phyloP scores from a whole-genome alignment of 1,140 invertebrate genomes.

The Drosophila asahinai region DNA sequence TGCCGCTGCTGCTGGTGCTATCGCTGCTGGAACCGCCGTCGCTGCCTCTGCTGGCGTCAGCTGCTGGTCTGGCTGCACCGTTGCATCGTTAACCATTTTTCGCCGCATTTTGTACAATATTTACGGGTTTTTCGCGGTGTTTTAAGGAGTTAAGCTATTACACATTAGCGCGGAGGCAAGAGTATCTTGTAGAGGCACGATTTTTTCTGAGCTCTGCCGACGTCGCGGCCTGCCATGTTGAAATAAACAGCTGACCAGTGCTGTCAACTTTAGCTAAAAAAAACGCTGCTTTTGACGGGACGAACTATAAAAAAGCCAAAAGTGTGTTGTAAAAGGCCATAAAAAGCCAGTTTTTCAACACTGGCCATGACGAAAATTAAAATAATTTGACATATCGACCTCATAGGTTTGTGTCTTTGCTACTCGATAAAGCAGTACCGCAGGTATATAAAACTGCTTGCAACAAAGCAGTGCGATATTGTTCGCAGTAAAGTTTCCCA shows the following conservation, averaged over 20 bases:
- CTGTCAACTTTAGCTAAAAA: too few relatives aligned
- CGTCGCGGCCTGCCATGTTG: constrained; percentile 10
- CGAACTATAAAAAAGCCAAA: too few relatives aligned
- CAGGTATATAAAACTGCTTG: too few relatives aligned
- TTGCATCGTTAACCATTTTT: background rate
- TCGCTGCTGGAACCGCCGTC: background rate
- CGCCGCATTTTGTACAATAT: constrained; percentile 11
- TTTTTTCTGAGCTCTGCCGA: constrained; percentile 16
- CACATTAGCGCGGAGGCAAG: constrained; percentile 28
- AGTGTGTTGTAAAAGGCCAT: too few relatives aligned
- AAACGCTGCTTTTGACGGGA: too few relatives aligned
- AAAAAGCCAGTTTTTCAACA: too few relatives aligned
- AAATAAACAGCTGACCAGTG: constrained; percentile 6
- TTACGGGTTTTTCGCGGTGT: constrained; percentile 24
- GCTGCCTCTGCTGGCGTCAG: constrained; percentile 21
- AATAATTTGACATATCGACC: too few relatives aligned
- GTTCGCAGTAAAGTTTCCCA: too few relatives aligned
- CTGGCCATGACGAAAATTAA: too few relatives aligned
- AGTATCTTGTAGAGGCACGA: constrained; percentile 16
- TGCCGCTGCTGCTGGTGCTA: constrained; percentile 12
- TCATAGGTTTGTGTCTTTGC: too few relatives aligned
- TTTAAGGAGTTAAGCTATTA: background rate
- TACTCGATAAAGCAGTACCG: too few relatives aligned
- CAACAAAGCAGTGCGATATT: too few relatives aligned
- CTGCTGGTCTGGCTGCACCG: constrained; percentile 3